Evolutionary conservation across 2,888 invertebrate genomes (phyloP).

Genomic region (Cryptus viduatorius): DNA sequence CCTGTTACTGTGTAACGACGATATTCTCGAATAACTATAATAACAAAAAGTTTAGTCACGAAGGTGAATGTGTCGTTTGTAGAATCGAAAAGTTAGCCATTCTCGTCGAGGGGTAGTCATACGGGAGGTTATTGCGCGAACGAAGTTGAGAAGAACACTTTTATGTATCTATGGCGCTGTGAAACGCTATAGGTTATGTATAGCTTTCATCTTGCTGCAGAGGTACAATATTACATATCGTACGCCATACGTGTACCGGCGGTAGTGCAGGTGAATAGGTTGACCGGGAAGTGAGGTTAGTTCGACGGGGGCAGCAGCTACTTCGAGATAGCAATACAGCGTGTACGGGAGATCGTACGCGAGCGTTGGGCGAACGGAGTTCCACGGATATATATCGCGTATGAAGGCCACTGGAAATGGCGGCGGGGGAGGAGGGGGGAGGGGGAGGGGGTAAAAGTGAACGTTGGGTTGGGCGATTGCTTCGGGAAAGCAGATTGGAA

Average conservation of each 20-base stretch:
- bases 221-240: too few relatives aligned
- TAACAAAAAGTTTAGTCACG: not conserved
- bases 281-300: not conserved
- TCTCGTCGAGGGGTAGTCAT: too few relatives aligned
- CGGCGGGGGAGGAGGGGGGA: not conserved
- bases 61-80: slow-evolving; percentile 3
- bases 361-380: not conserved
- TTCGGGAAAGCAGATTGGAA: slow-evolving; percentile 20
- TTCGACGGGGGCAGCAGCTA: slow-evolving; percentile 6
- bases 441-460: not conserved
- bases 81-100: slow-evolving; percentile 31
- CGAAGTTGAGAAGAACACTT: too few relatives aligned
- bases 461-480: not conserved
- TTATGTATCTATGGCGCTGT: too few relatives aligned
- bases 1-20: too few relatives aligned
- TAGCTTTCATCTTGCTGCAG: too few relatives aligned
- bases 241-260: too few relatives aligned
- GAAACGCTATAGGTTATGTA: too few relatives aligned
- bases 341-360: not conserved
- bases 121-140: too few relatives aligned
- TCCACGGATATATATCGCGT: not conserved
- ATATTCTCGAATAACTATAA: too few relatives aligned
- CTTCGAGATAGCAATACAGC: not conserved
- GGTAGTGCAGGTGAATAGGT: too few relatives aligned
- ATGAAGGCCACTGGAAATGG: not conserved